phyloP scores from a whole-genome alignment of 2,797 vertebrate species.

The Enoplosus armatus region DNA sequence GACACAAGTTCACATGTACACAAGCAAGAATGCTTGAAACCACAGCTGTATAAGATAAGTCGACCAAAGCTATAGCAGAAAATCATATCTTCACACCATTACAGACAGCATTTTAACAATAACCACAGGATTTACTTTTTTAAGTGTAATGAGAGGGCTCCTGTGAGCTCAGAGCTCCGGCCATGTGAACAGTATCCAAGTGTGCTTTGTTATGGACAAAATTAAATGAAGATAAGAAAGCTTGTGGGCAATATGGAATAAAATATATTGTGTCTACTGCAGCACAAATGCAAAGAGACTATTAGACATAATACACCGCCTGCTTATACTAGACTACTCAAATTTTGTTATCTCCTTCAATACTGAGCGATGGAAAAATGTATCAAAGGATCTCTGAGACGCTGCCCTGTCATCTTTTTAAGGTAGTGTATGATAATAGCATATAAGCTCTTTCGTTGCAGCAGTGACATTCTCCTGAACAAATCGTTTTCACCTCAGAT shows the following conservation, averaged over 20 bases:
- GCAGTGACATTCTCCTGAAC: conserved; percentile 86
- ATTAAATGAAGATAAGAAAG: conserved; percentile 57
- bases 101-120: conserved; percentile 32
- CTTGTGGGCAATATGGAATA: conserved; percentile 51
- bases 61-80: conserved; percentile 29
- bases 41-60: conserved; percentile 1
- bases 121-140: conserved; percentile 11
- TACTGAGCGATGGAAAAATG: conserved; percentile 63
- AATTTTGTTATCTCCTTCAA: conserved; percentile 69
- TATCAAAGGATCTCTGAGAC: conserved; percentile 72
- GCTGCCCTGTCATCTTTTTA: conserved; percentile 81
- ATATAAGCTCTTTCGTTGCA: conserved; percentile 80
- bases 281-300: conserved; percentile 59
- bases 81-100: conserved; percentile 11
- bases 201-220: conserved; percentile 40
- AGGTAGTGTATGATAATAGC: conserved; percentile 84
- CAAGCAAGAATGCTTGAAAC: conserved; percentile 15
- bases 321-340: conserved; percentile 63
- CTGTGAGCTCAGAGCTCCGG: conserved; percentile 39
- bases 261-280: conserved; percentile 57
- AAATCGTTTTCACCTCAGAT: conserved; percentile 86
- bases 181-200: conserved; percentile 33
- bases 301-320: conserved; percentile 65
- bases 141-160: conserved; percentile 21
- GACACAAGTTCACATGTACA: conserved; percentile 7